These are phyloP conservation scores for Pangasianodon gigas DNA, from an alignment of 2,113 vertebrate species.

Conservation along the genomic window DNA sequence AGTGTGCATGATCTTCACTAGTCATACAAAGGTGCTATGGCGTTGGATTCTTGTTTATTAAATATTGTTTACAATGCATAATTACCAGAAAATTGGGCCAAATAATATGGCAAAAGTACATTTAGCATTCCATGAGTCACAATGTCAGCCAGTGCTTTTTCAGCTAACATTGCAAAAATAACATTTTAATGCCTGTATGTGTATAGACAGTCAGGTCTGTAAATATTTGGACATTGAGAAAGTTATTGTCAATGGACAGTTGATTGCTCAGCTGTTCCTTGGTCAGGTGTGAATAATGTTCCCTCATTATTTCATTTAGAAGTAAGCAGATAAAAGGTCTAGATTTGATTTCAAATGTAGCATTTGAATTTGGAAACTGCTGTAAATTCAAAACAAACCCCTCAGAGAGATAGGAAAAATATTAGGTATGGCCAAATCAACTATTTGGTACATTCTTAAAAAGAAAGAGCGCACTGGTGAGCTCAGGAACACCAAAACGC, in stretches of 20 bases:
- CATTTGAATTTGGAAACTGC: neutral
- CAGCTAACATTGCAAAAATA: neutral
- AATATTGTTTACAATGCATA: neutral
- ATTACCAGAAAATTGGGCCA: neutral
- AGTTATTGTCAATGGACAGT: neutral
- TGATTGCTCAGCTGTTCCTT: neutral
- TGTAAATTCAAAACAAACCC: neutral
- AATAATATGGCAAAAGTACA: neutral
- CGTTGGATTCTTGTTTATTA: neutral
- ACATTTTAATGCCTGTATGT: neutral
- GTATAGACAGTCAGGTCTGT: neutral
- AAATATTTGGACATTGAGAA: neutral
- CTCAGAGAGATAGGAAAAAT: neutral
- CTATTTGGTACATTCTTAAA: neutral
- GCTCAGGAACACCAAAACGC: neutral
- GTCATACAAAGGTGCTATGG: neutral
- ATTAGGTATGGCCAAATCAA: neutral
- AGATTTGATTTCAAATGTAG: no score
- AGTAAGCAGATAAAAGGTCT: neutral
- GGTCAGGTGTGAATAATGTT: neutral
- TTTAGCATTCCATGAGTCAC: neutral
- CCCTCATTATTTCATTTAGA: neutral
- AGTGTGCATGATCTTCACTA: neutral
- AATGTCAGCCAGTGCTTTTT: neutral
- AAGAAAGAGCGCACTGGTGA: neutral